A percentile compares a stretch with the other conserved stretches of the same genome.
Evolutionary conservation across 1,140 invertebrate genomes (phyloP).

Genomic region (Telenomus remus): DNA sequence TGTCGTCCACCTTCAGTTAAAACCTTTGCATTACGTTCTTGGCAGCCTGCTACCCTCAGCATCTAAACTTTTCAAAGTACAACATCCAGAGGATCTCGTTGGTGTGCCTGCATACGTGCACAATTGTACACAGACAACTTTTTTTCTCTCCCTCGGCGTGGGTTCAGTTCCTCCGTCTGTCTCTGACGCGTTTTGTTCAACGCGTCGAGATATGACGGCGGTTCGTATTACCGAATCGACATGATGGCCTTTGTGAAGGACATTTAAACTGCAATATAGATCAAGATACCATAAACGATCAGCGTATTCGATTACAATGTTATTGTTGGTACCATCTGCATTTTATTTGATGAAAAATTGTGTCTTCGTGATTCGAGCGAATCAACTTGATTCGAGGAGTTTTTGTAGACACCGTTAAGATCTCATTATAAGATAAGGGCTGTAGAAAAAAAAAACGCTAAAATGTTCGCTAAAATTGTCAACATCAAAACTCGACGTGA

Average conservation of each 20-base stretch:
- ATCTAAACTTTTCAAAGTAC: slow-evolving; percentile 75
- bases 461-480: too few species aligned
- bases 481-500: too few species aligned
- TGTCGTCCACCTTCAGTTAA: slow-evolving; percentile 53
- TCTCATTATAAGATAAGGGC: too few species aligned
- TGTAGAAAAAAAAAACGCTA: too few species aligned
- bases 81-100: slow-evolving; percentile 67
- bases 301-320: slow-evolving; percentile 32
- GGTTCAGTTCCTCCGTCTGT: slow-evolving; percentile 56
- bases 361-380: too few species aligned
- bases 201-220: slow-evolving; percentile 56
- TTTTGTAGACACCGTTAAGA: too few species aligned
- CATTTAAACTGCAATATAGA: slow-evolving; percentile 30
- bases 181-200: slow-evolving; percentile 64
- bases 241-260: too few species aligned
- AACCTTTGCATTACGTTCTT: slow-evolving; percentile 73
- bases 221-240: slow-evolving; percentile 28
- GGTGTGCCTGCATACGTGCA: slow-evolving; percentile 25
- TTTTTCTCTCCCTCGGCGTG: slow-evolving; percentile 26
- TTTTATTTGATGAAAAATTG: not conserved
- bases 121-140: too few species aligned
- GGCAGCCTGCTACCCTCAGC: slow-evolving; percentile 71
- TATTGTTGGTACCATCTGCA: slow-evolving; percentile 6
- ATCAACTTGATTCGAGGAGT: too few species aligned
- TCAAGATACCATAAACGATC: slow-evolving; percentile 27